These are phyloP conservation scores for Elachura formosa DNA, from an alignment of 2,113 vertebrate species.

Conservation along the genomic window DNA sequence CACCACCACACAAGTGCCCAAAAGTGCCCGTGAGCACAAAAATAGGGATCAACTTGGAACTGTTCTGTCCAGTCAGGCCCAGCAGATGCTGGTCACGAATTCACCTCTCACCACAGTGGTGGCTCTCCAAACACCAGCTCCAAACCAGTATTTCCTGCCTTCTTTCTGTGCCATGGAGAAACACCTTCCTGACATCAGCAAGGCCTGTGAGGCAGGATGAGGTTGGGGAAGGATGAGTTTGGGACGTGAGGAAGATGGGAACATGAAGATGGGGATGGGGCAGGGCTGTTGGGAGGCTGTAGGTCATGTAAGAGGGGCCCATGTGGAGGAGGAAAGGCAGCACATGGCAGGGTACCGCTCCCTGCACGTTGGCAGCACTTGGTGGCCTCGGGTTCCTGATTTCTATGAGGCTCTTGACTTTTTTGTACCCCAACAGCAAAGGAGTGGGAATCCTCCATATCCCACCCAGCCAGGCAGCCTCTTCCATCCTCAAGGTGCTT, in stretches of 20 bases:
- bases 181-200: not conserved
- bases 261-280: accelerated
- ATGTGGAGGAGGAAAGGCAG: not conserved
- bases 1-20: accelerated
- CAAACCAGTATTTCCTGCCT: not conserved
- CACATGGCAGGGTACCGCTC: not conserved
- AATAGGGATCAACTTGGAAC: not conserved
- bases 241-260: not conserved
- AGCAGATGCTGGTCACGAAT: not conserved
- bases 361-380: not conserved
- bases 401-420: not conserved
- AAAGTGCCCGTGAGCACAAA: not conserved
- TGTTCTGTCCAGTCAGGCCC: not conserved
- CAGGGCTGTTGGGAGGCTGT: not conserved
- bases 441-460: too few species aligned
- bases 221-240: not conserved
- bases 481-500: not conserved
- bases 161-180: not conserved
- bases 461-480: not conserved
- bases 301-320: not conserved
- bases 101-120: not conserved
- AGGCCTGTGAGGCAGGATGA: not conserved
- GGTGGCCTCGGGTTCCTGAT: not conserved
- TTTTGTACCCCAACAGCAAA: not conserved
- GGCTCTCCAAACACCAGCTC: not conserved